Evolutionary conservation across 2,113 vertebrate species (phyloP), one percentile per base, ranked within the genome.

Genomic region (Odocoileus hemionus): DNA sequence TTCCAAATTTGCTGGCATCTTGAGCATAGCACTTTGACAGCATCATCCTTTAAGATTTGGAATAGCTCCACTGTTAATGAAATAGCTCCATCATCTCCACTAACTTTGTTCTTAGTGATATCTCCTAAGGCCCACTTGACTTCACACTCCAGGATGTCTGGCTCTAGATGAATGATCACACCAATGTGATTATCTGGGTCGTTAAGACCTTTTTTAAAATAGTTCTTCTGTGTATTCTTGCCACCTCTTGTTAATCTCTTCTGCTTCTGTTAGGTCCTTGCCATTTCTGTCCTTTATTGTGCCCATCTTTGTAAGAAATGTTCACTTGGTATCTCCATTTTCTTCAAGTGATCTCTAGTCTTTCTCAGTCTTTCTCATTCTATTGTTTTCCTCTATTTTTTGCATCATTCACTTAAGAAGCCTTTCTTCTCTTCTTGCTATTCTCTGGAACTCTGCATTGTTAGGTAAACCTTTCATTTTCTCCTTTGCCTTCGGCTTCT

Each of bases 181-280:
- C 39, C 36, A 76, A 7, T 3, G 0, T 43, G 21, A 11, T 39
- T 76, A 76, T 26, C 36, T 76, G 36, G 36, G 67, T 23, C 5
- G 0, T 70, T 39, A 70, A 70, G n/a, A 43, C 21, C 21, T 74
- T 43, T 43, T 74, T 25, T 0, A 1, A 0, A 39, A 43, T 43
- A 74, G 36, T 74, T 74, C 64, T 67, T 67, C 36, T 43, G 36
- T 43, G 70, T 76, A 43, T 43, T 25, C 23, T 76, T 76, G 70
- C 70, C 36, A 76, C 11, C 70, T 76, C 70, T 76, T 76, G 36
- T 26, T 43, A 76, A 76, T 1, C 36, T 76, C 23, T 43, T 76
- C 36, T 74, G 36, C 21, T 74, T 74, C 67, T 74, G 36, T 74
- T 74, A 74, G 11, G 70, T 74, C 36, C 21, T 74, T 43, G 36